Conservation (phyloP, 2,888 invertebrate species). For the Opisthograptis luteolata region DNA sequence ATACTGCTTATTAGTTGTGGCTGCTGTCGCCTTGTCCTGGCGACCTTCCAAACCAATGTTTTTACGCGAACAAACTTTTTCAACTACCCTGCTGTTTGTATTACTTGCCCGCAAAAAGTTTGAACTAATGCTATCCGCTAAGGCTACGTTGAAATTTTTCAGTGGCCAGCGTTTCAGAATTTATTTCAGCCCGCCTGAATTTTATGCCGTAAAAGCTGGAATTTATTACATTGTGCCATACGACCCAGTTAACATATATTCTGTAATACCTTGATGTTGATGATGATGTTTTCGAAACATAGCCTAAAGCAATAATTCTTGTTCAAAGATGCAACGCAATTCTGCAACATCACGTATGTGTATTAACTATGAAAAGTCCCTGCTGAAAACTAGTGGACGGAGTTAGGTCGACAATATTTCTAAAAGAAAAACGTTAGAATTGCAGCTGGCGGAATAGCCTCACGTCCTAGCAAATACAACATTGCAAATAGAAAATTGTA, state of each 20-base stretch:
- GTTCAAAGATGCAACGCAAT: too few relatives aligned
- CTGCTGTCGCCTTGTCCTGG: slow-evolving; percentile 42
- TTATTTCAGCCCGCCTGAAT: slow-evolving; percentile 32
- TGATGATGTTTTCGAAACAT: too few relatives aligned
- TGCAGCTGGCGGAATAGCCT: slow-evolving; percentile 22
- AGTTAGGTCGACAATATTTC: slow-evolving; percentile 1
- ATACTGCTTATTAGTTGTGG: slow-evolving; percentile 12
- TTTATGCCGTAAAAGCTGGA: slow-evolving; percentile 31
- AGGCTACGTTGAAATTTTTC: slow-evolving; percentile 37
- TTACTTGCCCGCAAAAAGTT: slow-evolving; percentile 50
- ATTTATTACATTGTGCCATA: slow-evolving; percentile 34
- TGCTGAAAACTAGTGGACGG: not conserved
- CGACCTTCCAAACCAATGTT: slow-evolving; percentile 56
- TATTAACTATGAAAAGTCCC: not conserved
- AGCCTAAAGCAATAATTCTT: too few relatives aligned
- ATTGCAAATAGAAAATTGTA: slow-evolving; percentile 38
- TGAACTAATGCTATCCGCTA: slow-evolving; percentile 44
- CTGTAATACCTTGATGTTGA: not conserved
- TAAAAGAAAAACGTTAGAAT: slow-evolving; percentile 6
- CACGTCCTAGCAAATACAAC: slow-evolving; percentile 35
- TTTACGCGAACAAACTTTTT: slow-evolving; percentile 54
- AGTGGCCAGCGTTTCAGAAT: slow-evolving; percentile 32
- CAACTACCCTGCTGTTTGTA: slow-evolving; percentile 46
- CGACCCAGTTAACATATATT: slow-evolving; percentile 21
- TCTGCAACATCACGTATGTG: too few relatives aligned